Evolutionary conservation across 2,797 vertebrate species (phyloP).

Genomic region (Hypotaenidia okinawae): DNA sequence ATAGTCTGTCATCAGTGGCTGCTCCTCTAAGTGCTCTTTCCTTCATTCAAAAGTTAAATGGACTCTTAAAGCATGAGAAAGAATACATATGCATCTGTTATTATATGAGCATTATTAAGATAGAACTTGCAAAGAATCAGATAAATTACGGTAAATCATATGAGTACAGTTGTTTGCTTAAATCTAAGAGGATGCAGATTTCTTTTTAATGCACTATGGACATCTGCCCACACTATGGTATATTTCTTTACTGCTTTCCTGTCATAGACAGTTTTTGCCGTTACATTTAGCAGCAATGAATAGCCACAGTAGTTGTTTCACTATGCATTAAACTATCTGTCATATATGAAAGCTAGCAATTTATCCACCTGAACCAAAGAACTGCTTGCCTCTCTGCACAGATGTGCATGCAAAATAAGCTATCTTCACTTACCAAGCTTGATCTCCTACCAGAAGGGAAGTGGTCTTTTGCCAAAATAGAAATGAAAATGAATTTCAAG

Average conservation of each 20-base stretch:
- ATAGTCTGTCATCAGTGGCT: constrained; percentile 69
- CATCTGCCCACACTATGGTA: neutral
- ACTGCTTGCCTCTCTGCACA: neutral
- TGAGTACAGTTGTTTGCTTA: constrained; percentile 15
- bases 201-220: neutral
- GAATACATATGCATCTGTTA: constrained; percentile 53
- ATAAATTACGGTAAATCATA: constrained; percentile 19
- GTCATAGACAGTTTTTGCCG: neutral
- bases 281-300: constrained; percentile 2
- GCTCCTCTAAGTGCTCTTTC: constrained; percentile 57
- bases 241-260: neutral
- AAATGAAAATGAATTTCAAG: constrained; percentile 13
- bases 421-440: neutral
- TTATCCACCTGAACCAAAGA: constrained; percentile 26
- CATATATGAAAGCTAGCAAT: constrained; percentile 42
- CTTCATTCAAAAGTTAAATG: constrained; percentile 71
- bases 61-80: constrained; percentile 62
- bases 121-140: constrained; percentile 16
- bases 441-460: constrained; percentile 3
- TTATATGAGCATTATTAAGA: constrained; percentile 41
- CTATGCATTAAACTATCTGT: constrained; percentile 49
- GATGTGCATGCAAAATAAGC: constrained; percentile 10
- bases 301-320: constrained; percentile 26
- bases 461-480: constrained; percentile 19
- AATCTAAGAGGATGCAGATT: constrained; percentile 3